These are phyloP conservation scores for Asbolus verrucosus DNA, from an alignment of 1,140 invertebrate species.

Conservation along the genomic window DNA sequence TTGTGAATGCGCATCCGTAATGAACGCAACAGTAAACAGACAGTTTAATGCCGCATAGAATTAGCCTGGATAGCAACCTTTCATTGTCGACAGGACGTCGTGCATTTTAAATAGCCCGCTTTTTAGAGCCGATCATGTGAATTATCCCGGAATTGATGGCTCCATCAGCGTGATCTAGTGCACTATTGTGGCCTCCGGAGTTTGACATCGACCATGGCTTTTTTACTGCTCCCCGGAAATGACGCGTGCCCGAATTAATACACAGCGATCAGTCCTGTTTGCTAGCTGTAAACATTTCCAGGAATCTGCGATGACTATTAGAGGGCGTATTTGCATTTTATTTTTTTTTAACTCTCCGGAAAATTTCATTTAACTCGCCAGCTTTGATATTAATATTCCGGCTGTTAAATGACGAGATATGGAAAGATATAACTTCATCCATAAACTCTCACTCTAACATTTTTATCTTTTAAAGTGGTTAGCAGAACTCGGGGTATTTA, in stretches of 20 bases:
- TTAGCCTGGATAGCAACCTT: slow-evolving; percentile 31
- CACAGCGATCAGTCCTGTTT: too few relatives aligned
- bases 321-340: too few relatives aligned
- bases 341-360: too few relatives aligned
- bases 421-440: slow-evolving; percentile 25
- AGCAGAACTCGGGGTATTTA: slow-evolving; percentile 16
- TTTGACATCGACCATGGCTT: too few relatives aligned
- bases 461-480: slow-evolving; percentile 37
- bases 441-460: slow-evolving; percentile 8
- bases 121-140: too few relatives aligned
- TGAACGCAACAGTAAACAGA: slow-evolving; percentile 39
- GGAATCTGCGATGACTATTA: too few relatives aligned
- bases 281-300: too few relatives aligned
- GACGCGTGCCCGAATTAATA: too few relatives aligned
- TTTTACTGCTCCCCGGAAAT: too few relatives aligned
- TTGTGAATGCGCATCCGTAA: slow-evolving; percentile 38
- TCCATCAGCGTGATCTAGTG: too few relatives aligned
- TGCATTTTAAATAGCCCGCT: slow-evolving; percentile 7
- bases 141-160: slow-evolving; percentile 9
- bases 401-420: slow-evolving; percentile 30
- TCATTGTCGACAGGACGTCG: slow-evolving; percentile 4
- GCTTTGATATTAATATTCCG: slow-evolving; percentile 33
- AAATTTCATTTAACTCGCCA: slow-evolving; percentile 23
- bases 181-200: too few relatives aligned
- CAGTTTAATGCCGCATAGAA: slow-evolving; percentile 34